A percentile compares a stretch with the other conserved stretches of the same genome.
Evolutionary conservation across 92 coral and sea anemone species (phyloP).

Genomic region (Phymanthus crucifer): DNA sequence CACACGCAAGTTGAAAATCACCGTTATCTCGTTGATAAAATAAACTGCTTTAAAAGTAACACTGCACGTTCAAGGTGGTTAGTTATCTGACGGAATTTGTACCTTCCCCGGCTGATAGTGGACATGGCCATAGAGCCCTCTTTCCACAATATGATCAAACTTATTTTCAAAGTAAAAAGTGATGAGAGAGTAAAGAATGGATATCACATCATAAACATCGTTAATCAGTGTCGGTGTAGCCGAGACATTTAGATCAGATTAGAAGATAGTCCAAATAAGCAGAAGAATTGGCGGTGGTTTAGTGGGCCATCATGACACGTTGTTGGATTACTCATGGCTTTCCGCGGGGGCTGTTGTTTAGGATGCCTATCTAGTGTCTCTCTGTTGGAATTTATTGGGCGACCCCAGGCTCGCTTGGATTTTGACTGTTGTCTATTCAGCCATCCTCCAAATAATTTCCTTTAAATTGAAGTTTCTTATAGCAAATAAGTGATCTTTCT

Average conservation of each 20-base stretch:
- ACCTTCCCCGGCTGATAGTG: background rate
- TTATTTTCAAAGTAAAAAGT: conserved; percentile 5
- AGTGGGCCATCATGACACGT: too few relatives aligned
- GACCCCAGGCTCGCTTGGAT: too few relatives aligned
- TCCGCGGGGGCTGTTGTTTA: background rate
- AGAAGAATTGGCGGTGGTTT: too few relatives aligned
- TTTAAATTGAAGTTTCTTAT: background rate
- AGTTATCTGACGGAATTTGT: background rate
- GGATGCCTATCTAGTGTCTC: background rate
- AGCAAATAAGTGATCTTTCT: background rate
- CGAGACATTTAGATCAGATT: background rate
- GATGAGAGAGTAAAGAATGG: conserved; percentile 1
- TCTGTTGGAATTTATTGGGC: background rate
- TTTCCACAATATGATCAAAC: too few relatives aligned
- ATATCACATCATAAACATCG: background rate
- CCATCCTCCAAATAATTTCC: background rate
- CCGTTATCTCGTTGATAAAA: background rate
- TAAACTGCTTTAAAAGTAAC: background rate
- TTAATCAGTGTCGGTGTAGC: background rate
- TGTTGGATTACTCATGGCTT: too few relatives aligned
- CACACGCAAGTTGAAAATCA: background rate
- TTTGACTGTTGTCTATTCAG: too few relatives aligned
- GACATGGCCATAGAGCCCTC: background rate
- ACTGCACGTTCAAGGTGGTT: background rate
- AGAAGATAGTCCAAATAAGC: background rate